Evolutionary conservation across 92 coral and sea anemone species (phyloP).

Genomic region (Paragorgia papillata): DNA sequence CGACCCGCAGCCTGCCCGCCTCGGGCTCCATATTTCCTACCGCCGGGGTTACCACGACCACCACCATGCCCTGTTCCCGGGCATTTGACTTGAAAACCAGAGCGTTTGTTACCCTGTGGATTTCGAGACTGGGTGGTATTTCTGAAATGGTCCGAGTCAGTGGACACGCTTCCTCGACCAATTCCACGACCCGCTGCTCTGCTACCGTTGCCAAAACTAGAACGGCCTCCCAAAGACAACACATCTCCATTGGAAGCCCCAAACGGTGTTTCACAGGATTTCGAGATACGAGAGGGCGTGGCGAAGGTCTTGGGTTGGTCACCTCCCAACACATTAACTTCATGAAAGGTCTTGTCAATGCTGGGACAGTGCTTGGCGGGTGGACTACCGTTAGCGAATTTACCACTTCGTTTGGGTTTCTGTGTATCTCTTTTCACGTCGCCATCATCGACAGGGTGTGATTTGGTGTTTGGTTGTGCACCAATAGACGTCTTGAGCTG

Average conservation of each 20-base stretch:
- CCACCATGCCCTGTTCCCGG: not conserved
- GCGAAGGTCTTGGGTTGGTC: not conserved
- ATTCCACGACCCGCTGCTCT: too few species aligned
- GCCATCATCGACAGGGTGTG: too few species aligned
- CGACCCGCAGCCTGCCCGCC: not conserved
- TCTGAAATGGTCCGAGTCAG: not conserved
- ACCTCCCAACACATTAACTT: constrained; percentile 24
- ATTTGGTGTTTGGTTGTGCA: too few species aligned
- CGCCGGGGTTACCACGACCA: not conserved
- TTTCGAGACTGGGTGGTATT: not conserved
- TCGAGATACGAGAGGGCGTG: too few species aligned
- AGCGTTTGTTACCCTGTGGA: not conserved
- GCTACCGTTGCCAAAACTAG: too few species aligned
- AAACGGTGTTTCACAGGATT: too few species aligned
- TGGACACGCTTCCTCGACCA: not conserved
- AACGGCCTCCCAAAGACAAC: too few species aligned
- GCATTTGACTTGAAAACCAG: not conserved
- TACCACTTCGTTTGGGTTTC: not conserved
- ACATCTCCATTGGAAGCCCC: too few species aligned
- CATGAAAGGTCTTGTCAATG: not conserved
- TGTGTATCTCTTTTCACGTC: too few species aligned
- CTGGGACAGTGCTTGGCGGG: not conserved
- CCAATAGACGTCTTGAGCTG: not conserved
- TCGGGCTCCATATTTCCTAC: not conserved
- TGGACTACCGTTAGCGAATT: not conserved